phyloP scores from a whole-genome alignment of 2,113 vertebrate species.

The Clinocottus analis region DNA sequence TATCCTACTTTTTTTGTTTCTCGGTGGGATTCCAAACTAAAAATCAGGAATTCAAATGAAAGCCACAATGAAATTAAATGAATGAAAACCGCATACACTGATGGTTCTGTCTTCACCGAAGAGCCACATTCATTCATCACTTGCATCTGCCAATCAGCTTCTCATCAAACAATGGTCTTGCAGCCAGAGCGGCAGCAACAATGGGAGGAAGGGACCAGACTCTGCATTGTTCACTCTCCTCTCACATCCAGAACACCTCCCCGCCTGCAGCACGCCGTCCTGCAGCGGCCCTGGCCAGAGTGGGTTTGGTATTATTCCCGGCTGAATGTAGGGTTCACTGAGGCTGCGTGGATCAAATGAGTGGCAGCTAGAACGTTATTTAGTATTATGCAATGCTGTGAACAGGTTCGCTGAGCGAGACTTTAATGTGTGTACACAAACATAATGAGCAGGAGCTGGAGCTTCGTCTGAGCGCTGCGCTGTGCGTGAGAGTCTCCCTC shows the following conservation, averaged over 20 bases:
- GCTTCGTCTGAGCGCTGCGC: neutral
- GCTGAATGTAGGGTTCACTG: conserved; percentile 63
- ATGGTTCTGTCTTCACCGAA: conserved; percentile 30
- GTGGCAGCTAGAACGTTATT: conserved; percentile 50
- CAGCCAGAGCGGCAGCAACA: conserved; percentile 52
- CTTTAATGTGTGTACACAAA: conserved; percentile 35
- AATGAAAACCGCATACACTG: conserved; percentile 8
- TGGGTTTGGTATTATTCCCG: conserved; percentile 63
- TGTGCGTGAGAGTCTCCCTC: conserved; percentile 46
- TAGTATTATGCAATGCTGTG: conserved; percentile 44
- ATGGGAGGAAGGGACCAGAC: conserved; percentile 77
- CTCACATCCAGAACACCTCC: conserved; percentile 62
- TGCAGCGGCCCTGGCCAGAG: conserved; percentile 41
- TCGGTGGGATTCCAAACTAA: neutral
- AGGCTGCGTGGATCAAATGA: conserved; percentile 57
- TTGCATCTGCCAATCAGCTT: conserved; percentile 51
- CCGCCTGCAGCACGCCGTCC: conserved; percentile 37
- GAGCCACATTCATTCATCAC: conserved; percentile 33
- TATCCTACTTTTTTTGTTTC: neutral
- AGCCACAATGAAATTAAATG: neutral
- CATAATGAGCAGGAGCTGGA: conserved; percentile 31
- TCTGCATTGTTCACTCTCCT: conserved; percentile 67
- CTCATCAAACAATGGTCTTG: conserved; percentile 60
- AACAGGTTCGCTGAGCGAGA: conserved; percentile 44
- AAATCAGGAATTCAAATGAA: conserved; percentile 3